Evolutionary conservation across 1,140 invertebrate species (phyloP).

Genomic region (Portunus trituberculatus): DNA sequence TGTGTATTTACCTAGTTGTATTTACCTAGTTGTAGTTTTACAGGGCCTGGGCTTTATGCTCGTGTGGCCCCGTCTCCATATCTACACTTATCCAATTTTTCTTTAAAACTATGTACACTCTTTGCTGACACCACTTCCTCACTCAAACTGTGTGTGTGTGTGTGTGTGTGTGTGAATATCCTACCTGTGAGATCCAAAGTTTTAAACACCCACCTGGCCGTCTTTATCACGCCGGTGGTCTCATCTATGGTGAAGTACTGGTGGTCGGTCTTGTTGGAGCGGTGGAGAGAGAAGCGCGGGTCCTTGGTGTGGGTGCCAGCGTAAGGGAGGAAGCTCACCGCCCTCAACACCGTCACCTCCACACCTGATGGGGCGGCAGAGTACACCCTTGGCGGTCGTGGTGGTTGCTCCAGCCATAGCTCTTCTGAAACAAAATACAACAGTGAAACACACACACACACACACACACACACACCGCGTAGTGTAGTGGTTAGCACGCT

Average conservation of each 20-base stretch:
- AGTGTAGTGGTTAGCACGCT: too few relatives aligned
- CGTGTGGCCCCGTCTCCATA: too few relatives aligned
- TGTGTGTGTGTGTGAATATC: too few relatives aligned
- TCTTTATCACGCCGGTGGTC: constrained; percentile 45
- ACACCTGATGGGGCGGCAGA: constrained; percentile 44
- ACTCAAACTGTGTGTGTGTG: too few relatives aligned
- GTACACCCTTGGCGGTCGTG: constrained; percentile 48
- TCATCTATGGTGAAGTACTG: constrained; percentile 56
- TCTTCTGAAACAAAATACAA: not conserved
- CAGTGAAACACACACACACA: too few relatives aligned
- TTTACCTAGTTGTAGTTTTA: too few relatives aligned
- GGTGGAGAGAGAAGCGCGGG: constrained; percentile 44
- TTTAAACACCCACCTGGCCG: constrained; percentile 21
- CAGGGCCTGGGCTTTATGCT: too few relatives aligned
- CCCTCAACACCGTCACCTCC: constrained; percentile 42
- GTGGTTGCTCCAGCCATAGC: constrained; percentile 44
- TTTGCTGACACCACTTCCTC: too few relatives aligned
- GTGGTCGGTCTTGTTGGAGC: constrained; percentile 30
- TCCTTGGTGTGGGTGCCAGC: not conserved
- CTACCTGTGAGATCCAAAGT: not conserved
- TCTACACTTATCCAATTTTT: too few relatives aligned
- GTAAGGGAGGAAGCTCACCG: not conserved
- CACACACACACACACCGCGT: too few relatives aligned
- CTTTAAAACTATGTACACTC: too few relatives aligned
- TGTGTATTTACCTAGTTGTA: too few relatives aligned